phyloP scores from a whole-genome alignment of 1,140 invertebrate genomes.

The Fopius arisanus region DNA sequence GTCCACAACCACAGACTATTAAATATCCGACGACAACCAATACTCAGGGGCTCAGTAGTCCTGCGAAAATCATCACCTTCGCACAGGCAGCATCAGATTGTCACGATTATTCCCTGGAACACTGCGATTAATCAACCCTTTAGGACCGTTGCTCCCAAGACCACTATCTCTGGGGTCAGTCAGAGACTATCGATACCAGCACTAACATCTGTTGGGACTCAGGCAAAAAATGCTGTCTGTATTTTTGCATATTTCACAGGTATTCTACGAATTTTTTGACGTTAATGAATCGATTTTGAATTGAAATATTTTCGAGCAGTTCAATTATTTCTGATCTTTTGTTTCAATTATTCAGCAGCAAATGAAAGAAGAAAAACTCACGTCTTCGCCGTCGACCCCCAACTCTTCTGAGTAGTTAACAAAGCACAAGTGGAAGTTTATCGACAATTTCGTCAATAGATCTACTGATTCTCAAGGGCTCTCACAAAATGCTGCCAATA shows the following conservation, averaged over 20 bases:
- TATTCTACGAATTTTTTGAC: slow-evolving; percentile 32
- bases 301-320: neutral
- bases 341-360: neutral
- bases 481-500: slow-evolving; percentile 48
- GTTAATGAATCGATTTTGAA: no score
- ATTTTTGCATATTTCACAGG: slow-evolving; percentile 65
- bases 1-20: slow-evolving; percentile 50
- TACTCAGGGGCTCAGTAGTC: slow-evolving; percentile 55
- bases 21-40: slow-evolving; percentile 56
- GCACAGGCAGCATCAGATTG: slow-evolving; percentile 68
- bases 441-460: slow-evolving; percentile 34
- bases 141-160: slow-evolving; percentile 60
- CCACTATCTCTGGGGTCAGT: slow-evolving; percentile 42
- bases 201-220: slow-evolving; percentile 44
- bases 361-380: slow-evolving; percentile 43
- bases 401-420: slow-evolving; percentile 53
- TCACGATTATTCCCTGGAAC: slow-evolving; percentile 59
- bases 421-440: slow-evolving; percentile 47
- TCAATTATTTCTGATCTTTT: neutral
- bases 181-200: slow-evolving; percentile 63
- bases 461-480: slow-evolving; percentile 41
- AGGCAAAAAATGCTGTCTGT: slow-evolving; percentile 56
- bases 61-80: slow-evolving; percentile 75
- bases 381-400: slow-evolving; percentile 49
- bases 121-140: slow-evolving; percentile 52